Evolutionary conservation across 2,888 invertebrate genomes (phyloP).

Genomic region (Rugalucina vietnamica): DNA sequence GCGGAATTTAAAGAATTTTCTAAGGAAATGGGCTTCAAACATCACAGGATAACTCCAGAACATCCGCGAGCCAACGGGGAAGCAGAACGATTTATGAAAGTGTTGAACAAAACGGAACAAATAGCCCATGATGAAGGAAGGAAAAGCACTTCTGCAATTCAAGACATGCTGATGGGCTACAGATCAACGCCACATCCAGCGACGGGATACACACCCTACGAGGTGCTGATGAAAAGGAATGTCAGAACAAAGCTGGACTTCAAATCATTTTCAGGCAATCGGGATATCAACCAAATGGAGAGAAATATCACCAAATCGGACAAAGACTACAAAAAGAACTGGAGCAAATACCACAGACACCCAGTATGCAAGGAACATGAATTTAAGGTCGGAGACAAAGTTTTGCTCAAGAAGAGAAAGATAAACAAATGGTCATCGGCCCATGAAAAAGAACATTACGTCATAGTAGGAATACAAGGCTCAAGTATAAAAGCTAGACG

Average conservation of each 20-base stretch:
- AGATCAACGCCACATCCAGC: too few species aligned
- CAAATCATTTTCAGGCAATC: neutral
- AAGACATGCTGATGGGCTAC: constrained; percentile 43
- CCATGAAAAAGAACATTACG: constrained; percentile 46
- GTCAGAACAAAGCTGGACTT: constrained; percentile 39
- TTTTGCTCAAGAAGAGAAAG: constrained; percentile 31
- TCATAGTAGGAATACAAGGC: constrained; percentile 23
- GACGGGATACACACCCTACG: too few species aligned
- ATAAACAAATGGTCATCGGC: constrained; percentile 36
- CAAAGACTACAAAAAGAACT: neutral
- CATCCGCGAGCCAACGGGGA: too few species aligned
- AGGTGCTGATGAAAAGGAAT: constrained; percentile 22
- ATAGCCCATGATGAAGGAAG: constrained; percentile 16
- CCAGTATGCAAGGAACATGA: constrained; percentile 8
- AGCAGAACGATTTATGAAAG: neutral
- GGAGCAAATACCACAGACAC: neutral
- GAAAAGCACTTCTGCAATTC: constrained; percentile 22
- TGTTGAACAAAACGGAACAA: constrained; percentile 40
- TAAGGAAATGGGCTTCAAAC: too few species aligned
- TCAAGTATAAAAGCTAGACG: constrained; percentile 34
- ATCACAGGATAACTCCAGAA: too few species aligned
- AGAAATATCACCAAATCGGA: constrained; percentile 1
- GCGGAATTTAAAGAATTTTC: too few species aligned
- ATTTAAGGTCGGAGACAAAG: constrained; percentile 35
- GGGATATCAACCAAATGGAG: constrained; percentile 1